Conservation (phyloP, 2,888 invertebrate genomes). For the Chalcis sispes region DNA sequence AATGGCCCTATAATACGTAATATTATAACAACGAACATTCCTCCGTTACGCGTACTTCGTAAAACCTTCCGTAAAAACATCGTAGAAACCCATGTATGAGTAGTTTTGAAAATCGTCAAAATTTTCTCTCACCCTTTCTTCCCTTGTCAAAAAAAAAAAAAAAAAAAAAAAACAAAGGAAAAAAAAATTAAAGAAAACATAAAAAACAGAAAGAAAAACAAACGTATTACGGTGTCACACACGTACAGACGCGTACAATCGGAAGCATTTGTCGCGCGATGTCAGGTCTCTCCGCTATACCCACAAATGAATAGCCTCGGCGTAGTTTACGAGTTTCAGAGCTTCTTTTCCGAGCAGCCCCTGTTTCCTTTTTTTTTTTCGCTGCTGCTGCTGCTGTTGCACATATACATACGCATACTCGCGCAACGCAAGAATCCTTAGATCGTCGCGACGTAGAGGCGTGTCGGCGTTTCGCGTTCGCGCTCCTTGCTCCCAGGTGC, state of each 20-base stretch:
- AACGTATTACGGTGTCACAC: not conserved
- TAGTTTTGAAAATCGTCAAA: no score
- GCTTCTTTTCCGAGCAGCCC: slow-evolving; percentile 15
- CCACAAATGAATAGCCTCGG: slow-evolving; percentile 53
- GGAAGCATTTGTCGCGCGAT: slow-evolving; percentile 64
- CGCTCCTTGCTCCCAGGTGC: slow-evolving; percentile 69
- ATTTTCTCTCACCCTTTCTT: no score
- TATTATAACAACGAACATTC: no score
- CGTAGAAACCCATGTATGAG: slow-evolving; percentile 57
- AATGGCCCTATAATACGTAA: no score
- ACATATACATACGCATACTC: not conserved
- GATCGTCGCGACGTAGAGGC: slow-evolving; percentile 45
- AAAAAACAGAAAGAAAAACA: no score
- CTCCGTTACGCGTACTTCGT: slow-evolving; percentile 6
- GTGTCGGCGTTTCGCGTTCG: no score
- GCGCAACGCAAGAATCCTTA: slow-evolving; percentile 10
- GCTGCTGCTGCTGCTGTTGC: not conserved
- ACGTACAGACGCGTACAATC: slow-evolving; percentile 53
- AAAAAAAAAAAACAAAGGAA: no score
- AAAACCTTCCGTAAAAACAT: slow-evolving; percentile 26
- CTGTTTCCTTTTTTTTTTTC: slow-evolving; percentile 35
- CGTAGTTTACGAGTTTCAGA: slow-evolving; percentile 20
- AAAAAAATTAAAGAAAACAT: no score
- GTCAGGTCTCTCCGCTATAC: slow-evolving; percentile 12
- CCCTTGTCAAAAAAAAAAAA: no score